phyloP scores from a whole-genome alignment of 1,140 invertebrate genomes.

The Scaptomyza montana region DNA sequence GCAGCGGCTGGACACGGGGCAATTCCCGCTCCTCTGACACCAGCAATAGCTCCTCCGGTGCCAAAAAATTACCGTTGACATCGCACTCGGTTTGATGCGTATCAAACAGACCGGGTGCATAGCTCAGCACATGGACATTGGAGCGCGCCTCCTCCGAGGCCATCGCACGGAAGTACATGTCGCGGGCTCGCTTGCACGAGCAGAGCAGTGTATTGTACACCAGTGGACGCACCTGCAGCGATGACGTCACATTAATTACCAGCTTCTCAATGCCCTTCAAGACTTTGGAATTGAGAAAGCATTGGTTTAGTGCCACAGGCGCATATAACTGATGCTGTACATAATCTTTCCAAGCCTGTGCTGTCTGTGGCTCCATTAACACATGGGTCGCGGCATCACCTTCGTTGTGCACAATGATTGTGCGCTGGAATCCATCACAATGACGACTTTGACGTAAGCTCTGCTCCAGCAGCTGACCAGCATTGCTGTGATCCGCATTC shows the following conservation, averaged over 20 bases:
- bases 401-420: slow-evolving; percentile 94
- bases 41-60: slow-evolving; percentile 42
- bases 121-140: slow-evolving; percentile 91
- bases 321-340: slow-evolving; percentile 92
- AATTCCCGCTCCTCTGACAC: slow-evolving; percentile 14
- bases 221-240: slow-evolving; percentile 91
- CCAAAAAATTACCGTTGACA: slow-evolving; percentile 66
- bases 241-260: slow-evolving; percentile 95
- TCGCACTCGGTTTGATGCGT: slow-evolving; percentile 86
- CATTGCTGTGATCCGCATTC: slow-evolving; percentile 40
- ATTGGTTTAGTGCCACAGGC: slow-evolving; percentile 90
- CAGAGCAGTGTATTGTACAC: slow-evolving; percentile 91
- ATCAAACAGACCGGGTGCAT: slow-evolving; percentile 97
- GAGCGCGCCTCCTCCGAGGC: slow-evolving; percentile 87
- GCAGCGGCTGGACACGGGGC: slow-evolving; percentile 53
- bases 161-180: slow-evolving; percentile 95
- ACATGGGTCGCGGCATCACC: slow-evolving; percentile 89
- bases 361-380: slow-evolving; percentile 86
- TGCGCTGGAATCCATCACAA: slow-evolving; percentile 85
- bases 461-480: slow-evolving; percentile 40
- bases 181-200: slow-evolving; percentile 93
- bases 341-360: slow-evolving; percentile 87
- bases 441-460: slow-evolving; percentile 1
- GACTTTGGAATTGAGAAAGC: slow-evolving; percentile 86
- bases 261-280: slow-evolving; percentile 83